Evolutionary conservation across 2,888 invertebrate species (phyloP).

Genomic region (Calameuta idolon): DNA sequence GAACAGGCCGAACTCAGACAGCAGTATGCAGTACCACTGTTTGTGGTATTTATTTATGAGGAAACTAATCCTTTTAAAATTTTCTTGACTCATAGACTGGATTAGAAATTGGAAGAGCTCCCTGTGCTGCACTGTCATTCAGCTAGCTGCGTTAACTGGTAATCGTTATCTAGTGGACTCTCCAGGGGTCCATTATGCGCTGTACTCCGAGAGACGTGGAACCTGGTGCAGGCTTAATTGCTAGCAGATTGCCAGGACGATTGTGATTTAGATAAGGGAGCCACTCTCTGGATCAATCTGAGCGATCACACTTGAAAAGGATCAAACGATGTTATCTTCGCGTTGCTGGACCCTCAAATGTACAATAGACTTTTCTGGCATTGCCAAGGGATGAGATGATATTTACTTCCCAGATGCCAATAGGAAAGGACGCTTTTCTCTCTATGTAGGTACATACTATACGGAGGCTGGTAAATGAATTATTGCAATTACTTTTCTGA

Average conservation of each 20-base stretch:
- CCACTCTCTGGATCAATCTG: not conserved
- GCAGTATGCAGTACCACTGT: not conserved
- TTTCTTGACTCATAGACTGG: not conserved
- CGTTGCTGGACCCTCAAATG: not conserved
- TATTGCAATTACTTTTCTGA: not conserved
- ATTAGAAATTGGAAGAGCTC: not conserved
- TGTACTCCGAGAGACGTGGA: not conserved
- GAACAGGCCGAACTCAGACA: not conserved
- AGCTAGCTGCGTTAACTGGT: not conserved
- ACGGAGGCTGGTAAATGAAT: not conserved
- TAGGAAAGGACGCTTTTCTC: not conserved
- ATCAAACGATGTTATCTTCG: not conserved
- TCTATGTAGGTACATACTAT: not conserved
- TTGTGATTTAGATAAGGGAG: constrained; percentile 22
- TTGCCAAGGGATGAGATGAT: not conserved
- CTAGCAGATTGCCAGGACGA: constrained; percentile 27
- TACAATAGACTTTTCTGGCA: not conserved
- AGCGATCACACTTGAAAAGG: not conserved
- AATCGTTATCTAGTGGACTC: not conserved
- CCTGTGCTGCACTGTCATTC: not conserved
- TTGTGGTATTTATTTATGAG: not conserved
- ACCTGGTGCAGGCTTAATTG: constrained; percentile 23
- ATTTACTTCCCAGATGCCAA: not conserved
- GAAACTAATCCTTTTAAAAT: not conserved
- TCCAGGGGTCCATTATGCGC: not conserved